These are phyloP conservation scores for Genyomyrus donnyi DNA, from an alignment of 2,113 vertebrate genomes.

Conservation along the genomic window DNA sequence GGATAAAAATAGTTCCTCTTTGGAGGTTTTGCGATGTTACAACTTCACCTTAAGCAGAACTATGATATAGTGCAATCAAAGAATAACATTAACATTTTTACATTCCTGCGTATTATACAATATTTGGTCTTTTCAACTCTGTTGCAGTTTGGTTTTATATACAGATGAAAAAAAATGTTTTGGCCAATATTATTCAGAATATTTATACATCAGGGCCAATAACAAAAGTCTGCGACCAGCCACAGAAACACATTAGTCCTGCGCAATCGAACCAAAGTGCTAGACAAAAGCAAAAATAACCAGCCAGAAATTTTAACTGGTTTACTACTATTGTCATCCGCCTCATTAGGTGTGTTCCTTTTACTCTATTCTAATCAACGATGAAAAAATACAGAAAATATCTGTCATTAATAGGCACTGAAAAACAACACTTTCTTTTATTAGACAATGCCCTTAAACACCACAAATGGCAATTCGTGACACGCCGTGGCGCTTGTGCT, in stretches of 20 bases:
- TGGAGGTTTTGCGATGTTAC: not conserved
- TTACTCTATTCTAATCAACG: not conserved
- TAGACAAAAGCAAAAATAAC: not conserved
- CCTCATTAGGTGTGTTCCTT: not conserved
- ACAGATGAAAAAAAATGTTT: not conserved
- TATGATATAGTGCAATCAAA: slow-evolving; percentile 25
- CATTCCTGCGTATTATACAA: not conserved
- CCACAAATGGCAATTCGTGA: not conserved
- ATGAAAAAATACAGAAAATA: not conserved
- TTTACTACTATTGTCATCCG: not conserved
- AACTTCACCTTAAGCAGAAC: slow-evolving; percentile 25
- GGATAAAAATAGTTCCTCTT: not conserved
- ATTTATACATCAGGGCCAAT: not conserved
- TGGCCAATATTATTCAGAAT: not conserved
- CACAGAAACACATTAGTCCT: not conserved
- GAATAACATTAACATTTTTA: slow-evolving; percentile 4
- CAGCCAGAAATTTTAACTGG: not conserved
- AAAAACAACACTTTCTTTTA: not conserved
- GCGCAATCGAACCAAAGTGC: not conserved
- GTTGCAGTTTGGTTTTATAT: not conserved
- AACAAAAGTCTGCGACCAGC: not conserved
- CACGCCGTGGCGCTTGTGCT: not conserved
- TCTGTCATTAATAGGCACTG: slow-evolving; percentile 12
- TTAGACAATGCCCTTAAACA: not conserved
- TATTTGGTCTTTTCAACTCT: slow-evolving; percentile 2